Percentiles rank a stretch among this genome's conserved stretches.
Evolutionary conservation across 2,113 vertebrate genomes (phyloP).

Genomic region (Hippocampus zosterae): DNA sequence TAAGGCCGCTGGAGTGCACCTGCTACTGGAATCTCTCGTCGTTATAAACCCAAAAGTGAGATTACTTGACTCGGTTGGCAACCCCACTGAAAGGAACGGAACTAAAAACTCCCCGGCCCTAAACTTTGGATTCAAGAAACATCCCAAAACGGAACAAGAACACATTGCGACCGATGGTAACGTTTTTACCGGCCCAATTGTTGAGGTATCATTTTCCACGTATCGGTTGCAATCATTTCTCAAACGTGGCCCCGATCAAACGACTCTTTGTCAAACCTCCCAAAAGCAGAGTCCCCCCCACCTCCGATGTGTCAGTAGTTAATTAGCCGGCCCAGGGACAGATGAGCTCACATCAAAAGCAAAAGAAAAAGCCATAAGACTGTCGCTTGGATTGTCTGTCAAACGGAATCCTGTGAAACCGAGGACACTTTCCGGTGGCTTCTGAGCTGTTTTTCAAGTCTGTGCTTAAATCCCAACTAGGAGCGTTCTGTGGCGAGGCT

Average conservation of each 20-base stretch:
- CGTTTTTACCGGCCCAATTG: not conserved
- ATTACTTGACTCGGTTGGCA: too few relatives aligned
- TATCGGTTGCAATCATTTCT: slow-evolving; percentile 59
- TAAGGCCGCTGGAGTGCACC: too few relatives aligned
- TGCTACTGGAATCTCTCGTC: too few relatives aligned
- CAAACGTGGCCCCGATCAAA: slow-evolving; percentile 42
- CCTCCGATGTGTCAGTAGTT: slow-evolving; percentile 68
- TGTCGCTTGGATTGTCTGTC: not conserved
- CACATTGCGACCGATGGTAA: not conserved
- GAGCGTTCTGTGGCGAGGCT: not conserved
- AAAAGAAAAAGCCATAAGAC: not conserved
- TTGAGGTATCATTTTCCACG: slow-evolving; percentile 36
- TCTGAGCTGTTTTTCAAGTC: not conserved
- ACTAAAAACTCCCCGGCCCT: too few relatives aligned
- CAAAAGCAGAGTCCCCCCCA: slow-evolving; percentile 33
- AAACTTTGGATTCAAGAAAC: not conserved
- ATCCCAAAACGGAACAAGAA: not conserved
- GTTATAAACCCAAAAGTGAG: too few relatives aligned
- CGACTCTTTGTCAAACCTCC: slow-evolving; percentile 59
- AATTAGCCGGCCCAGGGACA: slow-evolving; percentile 66
- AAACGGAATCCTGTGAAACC: slow-evolving; percentile 18
- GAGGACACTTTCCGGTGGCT: not conserved
- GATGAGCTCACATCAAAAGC: slow-evolving; percentile 65
- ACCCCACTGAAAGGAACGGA: too few relatives aligned
- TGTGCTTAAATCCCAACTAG: not conserved